A percentile compares a stretch with the other conserved stretches of the same genome.
Conservation (phyloP, 23 tunicate genomes). For the Botrylloides violaceus region DNA sequence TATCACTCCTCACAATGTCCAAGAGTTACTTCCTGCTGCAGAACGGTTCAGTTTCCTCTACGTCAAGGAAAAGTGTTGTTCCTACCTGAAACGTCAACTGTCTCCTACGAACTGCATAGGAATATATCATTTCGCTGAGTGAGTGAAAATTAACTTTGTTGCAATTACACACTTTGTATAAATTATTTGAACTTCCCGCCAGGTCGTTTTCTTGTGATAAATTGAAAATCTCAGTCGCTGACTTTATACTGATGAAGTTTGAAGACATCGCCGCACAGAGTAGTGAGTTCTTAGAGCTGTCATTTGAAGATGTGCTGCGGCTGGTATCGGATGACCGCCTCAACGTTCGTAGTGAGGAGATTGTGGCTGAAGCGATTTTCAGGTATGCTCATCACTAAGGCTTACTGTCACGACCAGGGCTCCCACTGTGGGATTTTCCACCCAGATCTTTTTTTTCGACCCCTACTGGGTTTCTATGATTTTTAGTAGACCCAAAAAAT, state of each 20-base stretch:
- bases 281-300: slow-evolving; percentile 45
- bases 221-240: slow-evolving; percentile 42
- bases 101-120: slow-evolving; percentile 79
- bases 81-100: slow-evolving; percentile 55
- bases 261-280: slow-evolving; percentile 62
- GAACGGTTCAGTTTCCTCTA: slow-evolving; percentile 65
- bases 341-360: slow-evolving; percentile 68
- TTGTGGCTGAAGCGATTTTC: slow-evolving; percentile 77
- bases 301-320: slow-evolving; percentile 40
- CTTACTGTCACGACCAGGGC: no score
- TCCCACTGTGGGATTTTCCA: no score
- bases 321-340: slow-evolving; percentile 69
- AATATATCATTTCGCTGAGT: slow-evolving; percentile 77
- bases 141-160: no score
- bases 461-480: no score
- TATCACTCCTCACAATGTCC: slow-evolving; percentile 73
- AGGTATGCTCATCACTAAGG: no score
- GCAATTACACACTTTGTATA: no score
- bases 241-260: slow-evolving; percentile 55
- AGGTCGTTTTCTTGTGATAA: slow-evolving; percentile 56
- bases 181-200: not conserved
- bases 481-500: no score
- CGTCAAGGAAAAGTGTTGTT: slow-evolving; percentile 81
- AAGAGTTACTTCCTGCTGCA: slow-evolving; percentile 82
- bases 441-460: no score